phyloP scores from a whole-genome alignment of 2,113 vertebrate genomes.

The Morphnarchus princeps region DNA sequence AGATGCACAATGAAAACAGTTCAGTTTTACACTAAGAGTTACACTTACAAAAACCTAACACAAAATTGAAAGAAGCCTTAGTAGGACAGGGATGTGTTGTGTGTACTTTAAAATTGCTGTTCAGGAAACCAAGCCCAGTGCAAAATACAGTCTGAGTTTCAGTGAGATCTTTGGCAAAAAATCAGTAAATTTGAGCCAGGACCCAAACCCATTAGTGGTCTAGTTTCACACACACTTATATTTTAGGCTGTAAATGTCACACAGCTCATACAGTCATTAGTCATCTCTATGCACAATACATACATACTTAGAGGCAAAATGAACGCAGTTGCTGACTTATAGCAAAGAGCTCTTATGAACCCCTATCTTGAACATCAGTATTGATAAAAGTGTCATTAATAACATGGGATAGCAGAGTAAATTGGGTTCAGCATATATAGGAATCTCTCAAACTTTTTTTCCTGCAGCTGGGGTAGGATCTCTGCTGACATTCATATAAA shows the following conservation, averaged over 20 bases:
- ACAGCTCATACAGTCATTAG: neutral
- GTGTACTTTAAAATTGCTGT: neutral
- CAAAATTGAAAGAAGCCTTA: neutral
- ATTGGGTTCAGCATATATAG: neutral
- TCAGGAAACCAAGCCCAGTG: neutral
- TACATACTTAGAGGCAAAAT: neutral
- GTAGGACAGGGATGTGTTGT: neutral
- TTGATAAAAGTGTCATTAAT: slow-evolving; percentile 1
- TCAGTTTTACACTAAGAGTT: neutral
- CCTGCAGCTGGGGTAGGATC: neutral
- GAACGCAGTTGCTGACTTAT: neutral
- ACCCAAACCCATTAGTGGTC: neutral
- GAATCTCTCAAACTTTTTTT: neutral
- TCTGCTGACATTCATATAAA: neutral
- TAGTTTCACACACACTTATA: neutral
- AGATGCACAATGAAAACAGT: neutral
- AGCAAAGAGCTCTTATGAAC: neutral
- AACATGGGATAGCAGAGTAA: neutral
- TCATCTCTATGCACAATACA: neutral
- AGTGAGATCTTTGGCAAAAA: neutral
- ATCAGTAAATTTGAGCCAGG: neutral
- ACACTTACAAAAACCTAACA: neutral
- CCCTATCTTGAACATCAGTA: neutral
- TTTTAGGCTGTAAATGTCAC: slow-evolving; percentile 34
- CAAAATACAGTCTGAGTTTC: neutral